Base-by-base conservation (phyloP, 2,113 vertebrate species). In the Propithecus coquereli region DNA sequence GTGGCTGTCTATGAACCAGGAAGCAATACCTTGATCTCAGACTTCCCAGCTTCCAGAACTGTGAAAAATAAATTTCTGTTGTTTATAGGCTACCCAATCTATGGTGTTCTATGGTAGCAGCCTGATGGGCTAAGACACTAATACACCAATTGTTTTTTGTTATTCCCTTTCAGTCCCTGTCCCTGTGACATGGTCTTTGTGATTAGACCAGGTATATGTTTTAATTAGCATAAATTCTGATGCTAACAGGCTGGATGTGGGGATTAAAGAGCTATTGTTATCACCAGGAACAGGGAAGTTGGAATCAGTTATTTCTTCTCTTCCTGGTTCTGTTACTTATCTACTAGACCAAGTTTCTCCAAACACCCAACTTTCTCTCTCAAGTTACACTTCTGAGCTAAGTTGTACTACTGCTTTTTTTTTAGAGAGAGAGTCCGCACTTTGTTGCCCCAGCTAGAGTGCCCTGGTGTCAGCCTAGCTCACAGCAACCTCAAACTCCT, bases 281-380 rank as follows among this genome's bases (percentile, higher is more conserved):
- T 81, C 40, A 92, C 63, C 79, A 95, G 87, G 84, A 96, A 95
- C 45, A 89, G 20, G 87, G 95, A 98, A 96, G 45, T 65, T 96
- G 87, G 66, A 95, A 77, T 95, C 79, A 65, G 10, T 70, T 87
- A 45, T 32, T 89, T 81, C 50, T 88, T 11, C 66, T 66, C 32
- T 85, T 77, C 45, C 10, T 77, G 90, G 20, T 94, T 96, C 66
- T 94, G 43, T 86, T 96, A 99, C 98, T 98, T 97, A 95, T 47
- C 47, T 84, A 86, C n/a, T 80, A 25, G 87, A 74, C 79, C 91
- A 73, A 59, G 25, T 77, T 95, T 95, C 40, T 91, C 37, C 27
- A 89, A 90, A 83, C n/a, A 98, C 17, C 27, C 88, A 92, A 57
- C 68, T 95, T 95, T 96, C 30, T n/a, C 45, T 66, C 61, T 96